Percentiles rank a stretch among this genome's conserved stretches.
phyloP scores from a whole-genome alignment of 2,797 vertebrate species.

The Dendrocincla tyrannina region DNA sequence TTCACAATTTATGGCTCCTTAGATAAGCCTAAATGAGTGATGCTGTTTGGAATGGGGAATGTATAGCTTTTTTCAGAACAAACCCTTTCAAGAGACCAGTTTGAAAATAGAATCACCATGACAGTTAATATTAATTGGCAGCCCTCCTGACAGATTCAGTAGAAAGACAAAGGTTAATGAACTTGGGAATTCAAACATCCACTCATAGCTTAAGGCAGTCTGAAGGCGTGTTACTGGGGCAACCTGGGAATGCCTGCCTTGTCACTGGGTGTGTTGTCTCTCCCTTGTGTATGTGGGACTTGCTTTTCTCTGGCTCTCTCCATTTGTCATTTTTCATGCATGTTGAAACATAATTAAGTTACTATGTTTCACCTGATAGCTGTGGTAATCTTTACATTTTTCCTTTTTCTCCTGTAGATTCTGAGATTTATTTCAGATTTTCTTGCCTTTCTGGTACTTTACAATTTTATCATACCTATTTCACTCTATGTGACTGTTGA shows the following conservation, averaged over 20 bases:
- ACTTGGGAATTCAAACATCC: neutral
- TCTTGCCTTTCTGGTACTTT: constrained; percentile 96
- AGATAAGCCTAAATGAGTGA: neutral
- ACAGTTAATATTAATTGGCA: neutral
- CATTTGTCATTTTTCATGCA: neutral
- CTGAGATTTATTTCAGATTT: constrained; percentile 98
- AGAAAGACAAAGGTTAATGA: neutral
- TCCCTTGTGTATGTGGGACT: fast-evolving
- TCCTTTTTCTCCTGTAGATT: constrained; percentile 79
- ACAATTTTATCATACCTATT: constrained; percentile 99
- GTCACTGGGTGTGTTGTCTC: neutral
- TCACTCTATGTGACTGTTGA: constrained; percentile 98
- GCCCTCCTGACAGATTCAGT: neutral
- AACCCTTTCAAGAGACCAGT: neutral
- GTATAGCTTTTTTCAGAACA: fast-evolving
- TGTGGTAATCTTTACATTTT: neutral
- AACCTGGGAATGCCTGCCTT: neutral
- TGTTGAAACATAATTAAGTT: neutral
- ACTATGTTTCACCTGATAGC: neutral
- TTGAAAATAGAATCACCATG: neutral
- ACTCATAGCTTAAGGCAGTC: neutral
- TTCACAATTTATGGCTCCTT: neutral
- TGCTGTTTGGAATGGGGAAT: neutral
- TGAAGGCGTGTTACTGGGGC: neutral
- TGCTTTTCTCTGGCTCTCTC: neutral